Evolutionary conservation across 2,797 vertebrate species (phyloP).

Genomic region (Smutsia gigantea): DNA sequence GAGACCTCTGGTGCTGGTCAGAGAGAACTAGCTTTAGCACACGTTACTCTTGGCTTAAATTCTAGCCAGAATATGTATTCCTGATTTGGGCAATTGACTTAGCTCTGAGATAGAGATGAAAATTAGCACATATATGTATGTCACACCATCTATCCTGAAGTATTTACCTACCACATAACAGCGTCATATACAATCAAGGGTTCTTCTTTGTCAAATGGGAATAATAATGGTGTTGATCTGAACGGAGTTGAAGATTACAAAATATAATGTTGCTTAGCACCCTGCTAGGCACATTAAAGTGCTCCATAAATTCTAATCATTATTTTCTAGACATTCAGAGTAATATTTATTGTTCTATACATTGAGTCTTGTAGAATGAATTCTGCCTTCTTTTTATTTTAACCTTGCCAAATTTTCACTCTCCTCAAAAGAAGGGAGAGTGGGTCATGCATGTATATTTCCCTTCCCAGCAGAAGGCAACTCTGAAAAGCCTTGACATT

Average conservation of each 20-base stretch:
- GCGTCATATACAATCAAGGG: neutral
- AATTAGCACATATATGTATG: neutral
- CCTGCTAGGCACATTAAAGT: neutral
- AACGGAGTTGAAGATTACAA: neutral
- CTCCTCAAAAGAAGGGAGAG: neutral
- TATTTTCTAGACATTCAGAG: neutral
- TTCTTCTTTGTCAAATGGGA: constrained; percentile 36
- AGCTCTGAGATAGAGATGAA: neutral
- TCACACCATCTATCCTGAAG: neutral
- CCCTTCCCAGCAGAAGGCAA: neutral
- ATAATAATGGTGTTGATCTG: neutral
- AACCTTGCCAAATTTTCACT: neutral
- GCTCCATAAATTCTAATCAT: neutral
- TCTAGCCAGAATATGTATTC: neutral
- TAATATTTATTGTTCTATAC: neutral
- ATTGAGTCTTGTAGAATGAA: neutral
- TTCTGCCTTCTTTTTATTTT: constrained; percentile 24
- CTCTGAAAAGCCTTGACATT: neutral
- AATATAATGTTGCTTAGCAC: neutral
- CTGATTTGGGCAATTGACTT: neutral
- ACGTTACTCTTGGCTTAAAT: neutral
- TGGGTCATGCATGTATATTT: neutral
- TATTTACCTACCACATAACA: neutral
- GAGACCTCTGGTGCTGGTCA: neutral
- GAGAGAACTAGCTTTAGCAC: neutral